Percentiles rank a stretch among this genome's conserved stretches.
Conservation (phyloP, 1,140 invertebrate genomes). For the Drosophila virilis region DNA sequence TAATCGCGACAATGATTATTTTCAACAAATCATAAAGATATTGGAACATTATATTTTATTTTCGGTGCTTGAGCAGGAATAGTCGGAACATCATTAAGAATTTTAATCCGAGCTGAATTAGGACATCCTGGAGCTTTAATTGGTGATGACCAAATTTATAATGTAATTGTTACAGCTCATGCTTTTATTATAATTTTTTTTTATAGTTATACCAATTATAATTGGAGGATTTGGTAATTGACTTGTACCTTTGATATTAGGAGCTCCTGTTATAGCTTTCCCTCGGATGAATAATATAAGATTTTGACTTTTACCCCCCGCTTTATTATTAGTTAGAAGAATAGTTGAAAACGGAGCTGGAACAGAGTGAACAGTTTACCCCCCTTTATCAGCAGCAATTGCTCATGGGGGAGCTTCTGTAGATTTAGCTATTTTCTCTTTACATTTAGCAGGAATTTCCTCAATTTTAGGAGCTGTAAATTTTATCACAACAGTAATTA, state of each 20-base stretch:
- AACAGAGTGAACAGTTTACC: slow-evolving; percentile 89
- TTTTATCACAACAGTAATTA: slow-evolving; percentile 87
- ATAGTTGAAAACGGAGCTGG: slow-evolving; percentile 87
- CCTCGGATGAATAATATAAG: slow-evolving; percentile 92
- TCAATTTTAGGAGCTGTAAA: slow-evolving; percentile 89
- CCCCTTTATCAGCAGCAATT: slow-evolving; percentile 86
- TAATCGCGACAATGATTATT: slow-evolving; percentile 86
- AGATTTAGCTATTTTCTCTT: slow-evolving; percentile 88
- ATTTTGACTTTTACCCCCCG: slow-evolving; percentile 89
- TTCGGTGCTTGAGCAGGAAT: slow-evolving; percentile 89
- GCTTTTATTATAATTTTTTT: slow-evolving; percentile 92
- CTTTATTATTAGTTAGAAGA: slow-evolving; percentile 86
- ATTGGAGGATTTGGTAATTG: slow-evolving; percentile 93
- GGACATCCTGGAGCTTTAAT: slow-evolving; percentile 86
- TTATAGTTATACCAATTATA: slow-evolving; percentile 91
- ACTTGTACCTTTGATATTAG: slow-evolving; percentile 90
- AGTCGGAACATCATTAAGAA: slow-evolving; percentile 87
- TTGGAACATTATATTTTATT: slow-evolving; percentile 90
- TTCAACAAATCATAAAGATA: slow-evolving; percentile 91
- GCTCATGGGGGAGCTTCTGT: slow-evolving; percentile 87
- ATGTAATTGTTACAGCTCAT: slow-evolving; percentile 89
- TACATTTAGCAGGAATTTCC: slow-evolving; percentile 88
- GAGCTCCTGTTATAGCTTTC: slow-evolving; percentile 90
- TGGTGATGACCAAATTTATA: slow-evolving; percentile 89
- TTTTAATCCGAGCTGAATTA: slow-evolving; percentile 89